Percentiles rank a stretch among this genome's conserved stretches.
These are phyloP conservation scores for Sminthurinus signatus DNA, from an alignment of 1,140 invertebrate genomes.

Conservation along the genomic window DNA sequence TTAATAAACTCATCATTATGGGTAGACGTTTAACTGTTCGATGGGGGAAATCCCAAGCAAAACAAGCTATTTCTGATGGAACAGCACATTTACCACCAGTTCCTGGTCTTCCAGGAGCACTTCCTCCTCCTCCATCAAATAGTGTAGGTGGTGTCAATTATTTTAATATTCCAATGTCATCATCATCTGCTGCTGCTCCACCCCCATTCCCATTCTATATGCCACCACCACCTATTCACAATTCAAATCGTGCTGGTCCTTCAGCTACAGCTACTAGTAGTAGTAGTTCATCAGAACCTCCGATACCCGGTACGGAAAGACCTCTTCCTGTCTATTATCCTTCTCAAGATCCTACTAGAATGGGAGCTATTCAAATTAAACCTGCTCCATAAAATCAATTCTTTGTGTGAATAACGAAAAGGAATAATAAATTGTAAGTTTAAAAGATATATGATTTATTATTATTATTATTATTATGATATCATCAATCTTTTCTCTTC, in stretches of 20 bases:
- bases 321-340: constrained; percentile 71
- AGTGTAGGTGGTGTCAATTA: constrained; percentile 30
- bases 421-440: too few relatives aligned
- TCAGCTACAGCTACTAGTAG: constrained; percentile 3
- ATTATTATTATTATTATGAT: too few relatives aligned
- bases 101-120: constrained; percentile 63
- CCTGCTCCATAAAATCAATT: constrained; percentile 4
- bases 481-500: too few relatives aligned
- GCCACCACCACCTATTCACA: constrained; percentile 25
- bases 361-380: constrained; percentile 56
- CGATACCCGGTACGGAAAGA: constrained; percentile 40
- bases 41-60: constrained; percentile 88
- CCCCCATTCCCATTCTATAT: constrained; percentile 32
- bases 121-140: constrained; percentile 42
- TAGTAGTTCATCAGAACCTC: too few relatives aligned
- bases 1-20: constrained; percentile 80
- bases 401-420: too few relatives aligned
- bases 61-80: constrained; percentile 46
- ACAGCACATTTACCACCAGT: constrained; percentile 66
- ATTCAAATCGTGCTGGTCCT: constrained; percentile 4
- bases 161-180: constrained; percentile 34
- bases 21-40: constrained; percentile 87
- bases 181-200: constrained; percentile 6
- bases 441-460: too few relatives aligned
- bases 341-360: constrained; percentile 84